Percentiles rank a stretch among this genome's conserved stretches.
phyloP scores from a whole-genome alignment of 2,888 invertebrate species.

The Caenorhabditis imperialis region DNA sequence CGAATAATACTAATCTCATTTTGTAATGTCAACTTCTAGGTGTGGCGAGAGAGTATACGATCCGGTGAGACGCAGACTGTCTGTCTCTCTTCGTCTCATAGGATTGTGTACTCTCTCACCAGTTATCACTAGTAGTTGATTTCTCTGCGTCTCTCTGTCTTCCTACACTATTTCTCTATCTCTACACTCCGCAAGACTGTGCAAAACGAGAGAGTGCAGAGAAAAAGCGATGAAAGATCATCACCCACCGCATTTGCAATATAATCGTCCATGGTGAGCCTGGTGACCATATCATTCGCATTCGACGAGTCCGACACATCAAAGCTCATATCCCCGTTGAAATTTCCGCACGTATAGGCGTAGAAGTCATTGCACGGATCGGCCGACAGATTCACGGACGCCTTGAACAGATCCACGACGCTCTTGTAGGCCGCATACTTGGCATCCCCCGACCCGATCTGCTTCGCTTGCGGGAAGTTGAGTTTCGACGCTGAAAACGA shows the following conservation, averaged over 20 bases:
- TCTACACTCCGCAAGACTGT: too few relatives aligned
- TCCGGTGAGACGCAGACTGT: too few relatives aligned
- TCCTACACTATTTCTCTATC: too few relatives aligned
- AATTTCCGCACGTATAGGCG: slow-evolving; percentile 63
- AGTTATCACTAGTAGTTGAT: too few relatives aligned
- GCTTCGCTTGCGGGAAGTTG: slow-evolving; percentile 22
- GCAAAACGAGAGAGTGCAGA: too few relatives aligned
- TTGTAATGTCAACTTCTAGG: too few relatives aligned
- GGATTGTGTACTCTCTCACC: too few relatives aligned
- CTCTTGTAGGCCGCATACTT: slow-evolving; percentile 44
- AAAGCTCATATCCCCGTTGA: slow-evolving; percentile 54
- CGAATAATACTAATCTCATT: too few relatives aligned
- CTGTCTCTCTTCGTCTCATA: too few relatives aligned
- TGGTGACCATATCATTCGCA: slow-evolving; percentile 46
- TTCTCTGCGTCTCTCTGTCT: too few relatives aligned
- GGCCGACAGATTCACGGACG: slow-evolving; percentile 54
- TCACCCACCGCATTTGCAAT: slow-evolving; percentile 48
- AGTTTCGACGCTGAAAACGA: slow-evolving; percentile 14
- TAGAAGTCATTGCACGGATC: slow-evolving; percentile 72
- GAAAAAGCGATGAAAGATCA: too few relatives aligned
- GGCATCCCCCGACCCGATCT: slow-evolving; percentile 11
- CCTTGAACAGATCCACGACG: slow-evolving; percentile 55
- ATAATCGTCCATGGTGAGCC: slow-evolving; percentile 46
- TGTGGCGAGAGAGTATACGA: too few relatives aligned
- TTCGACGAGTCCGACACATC: slow-evolving; percentile 59